Evolutionary conservation across 2,888 invertebrate species (phyloP).

Genomic region (Thysanoteuthis rhombus): DNA sequence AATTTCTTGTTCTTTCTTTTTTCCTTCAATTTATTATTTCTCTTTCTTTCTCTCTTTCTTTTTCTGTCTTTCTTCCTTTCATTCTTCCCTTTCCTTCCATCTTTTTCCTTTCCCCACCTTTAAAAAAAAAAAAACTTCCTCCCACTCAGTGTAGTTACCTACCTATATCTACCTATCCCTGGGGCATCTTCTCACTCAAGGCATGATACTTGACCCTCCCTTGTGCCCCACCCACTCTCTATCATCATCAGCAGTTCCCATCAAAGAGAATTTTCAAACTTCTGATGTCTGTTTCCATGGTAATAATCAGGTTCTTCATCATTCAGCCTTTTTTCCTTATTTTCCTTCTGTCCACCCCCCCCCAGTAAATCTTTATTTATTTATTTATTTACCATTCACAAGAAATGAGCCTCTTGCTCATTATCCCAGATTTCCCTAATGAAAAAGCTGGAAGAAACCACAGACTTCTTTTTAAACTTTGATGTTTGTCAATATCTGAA

Average conservation of each 20-base stretch:
- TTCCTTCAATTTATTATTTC: neutral
- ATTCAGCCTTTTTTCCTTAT: too few species aligned
- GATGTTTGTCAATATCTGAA: too few species aligned
- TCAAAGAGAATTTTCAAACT: neutral
- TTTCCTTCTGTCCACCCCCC: too few species aligned
- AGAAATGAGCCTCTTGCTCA: too few species aligned
- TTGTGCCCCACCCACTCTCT: neutral
- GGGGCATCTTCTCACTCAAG: neutral
- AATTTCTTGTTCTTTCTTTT: neutral
- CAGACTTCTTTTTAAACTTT: too few species aligned
- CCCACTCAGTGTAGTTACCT: neutral
- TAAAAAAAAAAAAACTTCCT: too few species aligned
- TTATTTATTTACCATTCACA: too few species aligned
- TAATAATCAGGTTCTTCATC: neutral
- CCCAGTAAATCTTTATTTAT: too few species aligned
- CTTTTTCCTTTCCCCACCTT: neutral
- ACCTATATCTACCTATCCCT: neutral
- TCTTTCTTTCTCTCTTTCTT: neutral
- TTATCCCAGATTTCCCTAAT: too few species aligned
- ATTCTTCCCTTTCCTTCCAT: neutral
- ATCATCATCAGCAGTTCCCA: neutral
- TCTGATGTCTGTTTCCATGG: neutral
- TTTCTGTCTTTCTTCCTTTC: neutral
- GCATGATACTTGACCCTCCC: neutral
- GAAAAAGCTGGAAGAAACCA: too few species aligned